phyloP scores from a whole-genome alignment of 2,888 invertebrate species.

The Epinotia ramella region DNA sequence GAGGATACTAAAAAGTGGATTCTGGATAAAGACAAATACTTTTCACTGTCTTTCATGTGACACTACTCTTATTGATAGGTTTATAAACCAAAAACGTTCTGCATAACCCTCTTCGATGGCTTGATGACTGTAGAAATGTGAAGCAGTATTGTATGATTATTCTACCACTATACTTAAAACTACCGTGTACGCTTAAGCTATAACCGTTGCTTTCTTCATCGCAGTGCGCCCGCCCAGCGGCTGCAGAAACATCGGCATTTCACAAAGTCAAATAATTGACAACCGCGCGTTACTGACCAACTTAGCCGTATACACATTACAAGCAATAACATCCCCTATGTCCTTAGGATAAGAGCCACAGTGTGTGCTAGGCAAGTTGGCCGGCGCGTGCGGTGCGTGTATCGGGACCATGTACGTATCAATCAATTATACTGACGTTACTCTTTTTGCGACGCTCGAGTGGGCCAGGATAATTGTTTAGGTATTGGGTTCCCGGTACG shows the following conservation, averaged over 20 bases:
- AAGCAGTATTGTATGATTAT: no score
- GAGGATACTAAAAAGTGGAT: no score
- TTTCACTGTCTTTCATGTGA: no score
- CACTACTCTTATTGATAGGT: no score
- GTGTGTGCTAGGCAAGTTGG: background rate
- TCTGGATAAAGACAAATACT: no score
- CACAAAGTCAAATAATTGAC: slow-evolving; percentile 43
- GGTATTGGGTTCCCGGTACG: slow-evolving; percentile 10
- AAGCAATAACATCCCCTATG: background rate
- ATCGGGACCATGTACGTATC: slow-evolving; percentile 8
- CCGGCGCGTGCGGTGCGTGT: slow-evolving; percentile 22
- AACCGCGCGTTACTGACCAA: slow-evolving; percentile 19
- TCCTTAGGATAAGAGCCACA: background rate
- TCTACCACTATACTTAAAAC: background rate
- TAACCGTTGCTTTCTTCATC: background rate
- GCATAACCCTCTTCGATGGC: no score
- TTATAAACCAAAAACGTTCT: no score
- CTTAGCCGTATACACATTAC: background rate
- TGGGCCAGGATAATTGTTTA: slow-evolving; percentile 30
- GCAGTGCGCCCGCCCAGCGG: slow-evolving; percentile 17
- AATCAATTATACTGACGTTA: slow-evolving; percentile 24
- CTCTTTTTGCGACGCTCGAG: slow-evolving; percentile 29
- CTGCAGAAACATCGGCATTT: slow-evolving; percentile 41
- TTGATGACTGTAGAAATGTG: no score
- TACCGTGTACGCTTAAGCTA: background rate